Conservation (phyloP, 2,797 vertebrate genomes). For the Pterois miles region DNA sequence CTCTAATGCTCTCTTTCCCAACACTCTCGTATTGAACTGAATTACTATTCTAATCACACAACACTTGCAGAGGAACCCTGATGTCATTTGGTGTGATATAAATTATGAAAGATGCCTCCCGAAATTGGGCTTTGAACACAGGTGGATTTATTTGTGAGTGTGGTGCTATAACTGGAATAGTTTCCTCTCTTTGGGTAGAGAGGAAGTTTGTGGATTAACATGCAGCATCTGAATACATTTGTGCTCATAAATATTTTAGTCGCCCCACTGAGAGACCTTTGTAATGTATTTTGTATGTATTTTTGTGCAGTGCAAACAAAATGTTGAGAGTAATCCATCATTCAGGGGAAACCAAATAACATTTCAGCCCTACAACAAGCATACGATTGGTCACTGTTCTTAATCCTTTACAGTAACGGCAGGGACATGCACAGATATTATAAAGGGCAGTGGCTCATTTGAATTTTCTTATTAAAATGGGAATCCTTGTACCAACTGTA, state of each 20-base stretch:
- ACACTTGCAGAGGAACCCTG: background rate
- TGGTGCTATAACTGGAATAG: background rate
- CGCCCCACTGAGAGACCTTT: background rate
- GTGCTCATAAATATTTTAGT: conserved; percentile 33
- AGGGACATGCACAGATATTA: too few relatives aligned
- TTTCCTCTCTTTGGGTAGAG: background rate
- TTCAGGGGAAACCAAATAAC: conserved; percentile 8
- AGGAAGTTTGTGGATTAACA: background rate
- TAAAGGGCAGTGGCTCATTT: background rate
- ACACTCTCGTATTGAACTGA: conserved; percentile 19
- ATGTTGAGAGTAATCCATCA: conserved; percentile 1
- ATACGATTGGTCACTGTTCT: background rate
- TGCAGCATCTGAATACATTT: conserved; percentile 10
- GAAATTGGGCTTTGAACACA: conserved; percentile 42
- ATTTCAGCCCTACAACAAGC: background rate
- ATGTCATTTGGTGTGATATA: conserved; percentile 29
- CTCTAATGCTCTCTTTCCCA: background rate
- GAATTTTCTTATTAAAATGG: too few relatives aligned
- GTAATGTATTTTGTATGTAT: background rate
- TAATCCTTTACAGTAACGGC: background rate
- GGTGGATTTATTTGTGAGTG: conserved; percentile 14
- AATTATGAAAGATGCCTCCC: conserved; percentile 56
- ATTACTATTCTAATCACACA: conserved; percentile 22
- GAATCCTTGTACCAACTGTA: too few relatives aligned
- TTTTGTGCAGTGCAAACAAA: conserved; percentile 16